Evolutionary conservation across 2,113 vertebrate species (phyloP), one percentile per base, ranked within the genome.

Genomic region (Typhlomys cinereus): DNA sequence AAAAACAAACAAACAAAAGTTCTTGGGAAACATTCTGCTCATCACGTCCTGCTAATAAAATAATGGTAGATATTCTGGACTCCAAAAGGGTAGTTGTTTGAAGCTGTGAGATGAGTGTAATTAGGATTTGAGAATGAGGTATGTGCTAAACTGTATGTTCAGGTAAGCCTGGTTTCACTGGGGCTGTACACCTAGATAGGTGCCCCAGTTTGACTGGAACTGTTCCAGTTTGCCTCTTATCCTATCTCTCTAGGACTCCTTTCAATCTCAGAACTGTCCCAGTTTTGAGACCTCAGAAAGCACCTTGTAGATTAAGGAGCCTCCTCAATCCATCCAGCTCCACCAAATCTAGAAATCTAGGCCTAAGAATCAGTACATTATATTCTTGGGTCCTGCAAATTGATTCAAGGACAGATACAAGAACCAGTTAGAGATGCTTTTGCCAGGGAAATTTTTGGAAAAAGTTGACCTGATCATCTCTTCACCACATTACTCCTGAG

Each of bases 161-260:
- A 50, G 48, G 29, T 82, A 44, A 57, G 52, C 29, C 44, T 71
- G 69, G 36, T 59, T 91, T 91, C 54, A 52, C 84, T 69, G 82
- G 54, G 48, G 85, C 36, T 50, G 25, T 27, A 41, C 23, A 25
- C 39, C 75, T 48, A 80, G 64, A 90, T 59, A 78, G 41, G 76
- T 15, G 85, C 4, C 83, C 87, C 54, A 81, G 8, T 95, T 88
- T 93, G 87, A 61, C 67, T 85, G 90, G 85, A 71, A 91, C n/a
- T 74, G 10, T 66, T 84, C 71, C 70, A 44, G 34, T 64, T 83
- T 46, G 85, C 62, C 70, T 52, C 67, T 80, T 89, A 80, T 94
- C 50, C 66, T 62, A 86, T 90, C 75, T 75, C 66, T 48, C 1
- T 66, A 74, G 76, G 61, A 57, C 8, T 70, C 69, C 61, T 85